Evolutionary conservation across 2,113 vertebrate genomes (phyloP).

Genomic region (Heloderma charlesbogerti): DNA sequence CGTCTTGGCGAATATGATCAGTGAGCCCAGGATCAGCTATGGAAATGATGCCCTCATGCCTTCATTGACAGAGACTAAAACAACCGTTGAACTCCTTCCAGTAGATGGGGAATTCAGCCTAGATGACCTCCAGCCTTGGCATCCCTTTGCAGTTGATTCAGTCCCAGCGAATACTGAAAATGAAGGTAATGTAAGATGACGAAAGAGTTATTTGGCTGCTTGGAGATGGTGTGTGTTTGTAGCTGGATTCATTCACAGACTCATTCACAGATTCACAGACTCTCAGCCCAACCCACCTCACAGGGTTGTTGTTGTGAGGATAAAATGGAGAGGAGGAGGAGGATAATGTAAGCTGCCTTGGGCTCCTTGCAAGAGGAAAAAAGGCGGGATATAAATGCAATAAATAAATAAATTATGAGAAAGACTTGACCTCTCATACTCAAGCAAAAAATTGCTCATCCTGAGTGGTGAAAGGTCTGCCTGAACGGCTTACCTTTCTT

Average conservation of each 20-base stretch:
- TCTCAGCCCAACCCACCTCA: too few relatives aligned
- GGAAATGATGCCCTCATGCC: slow-evolving; percentile 98
- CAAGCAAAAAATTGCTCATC: slow-evolving; percentile 11
- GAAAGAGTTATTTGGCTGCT: not conserved
- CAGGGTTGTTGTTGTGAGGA: too few relatives aligned
- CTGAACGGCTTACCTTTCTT: not conserved
- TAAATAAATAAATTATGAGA: too few relatives aligned
- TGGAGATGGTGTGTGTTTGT: not conserved
- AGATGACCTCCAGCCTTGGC: slow-evolving; percentile 91
- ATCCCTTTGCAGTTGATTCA: slow-evolving; percentile 91
- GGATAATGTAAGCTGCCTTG: too few relatives aligned
- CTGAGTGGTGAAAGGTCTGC: slow-evolving; percentile 19
- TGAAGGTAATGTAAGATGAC: slow-evolving; percentile 81
- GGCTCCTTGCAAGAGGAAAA: too few relatives aligned
- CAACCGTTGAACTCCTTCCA: slow-evolving; percentile 89
- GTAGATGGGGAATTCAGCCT: slow-evolving; percentile 88
- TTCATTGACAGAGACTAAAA: slow-evolving; percentile 89
- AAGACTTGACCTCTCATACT: slow-evolving; percentile 9
- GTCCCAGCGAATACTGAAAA: slow-evolving; percentile 97
- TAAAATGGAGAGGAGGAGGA: too few relatives aligned
- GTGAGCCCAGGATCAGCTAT: slow-evolving; percentile 93
- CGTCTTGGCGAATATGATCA: slow-evolving; percentile 94
- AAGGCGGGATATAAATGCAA: too few relatives aligned
- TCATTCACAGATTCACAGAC: too few relatives aligned
- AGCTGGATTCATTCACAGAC: too few relatives aligned